Evolutionary conservation across 2,888 invertebrate species (phyloP).

Genomic region (Blera fallax): DNA sequence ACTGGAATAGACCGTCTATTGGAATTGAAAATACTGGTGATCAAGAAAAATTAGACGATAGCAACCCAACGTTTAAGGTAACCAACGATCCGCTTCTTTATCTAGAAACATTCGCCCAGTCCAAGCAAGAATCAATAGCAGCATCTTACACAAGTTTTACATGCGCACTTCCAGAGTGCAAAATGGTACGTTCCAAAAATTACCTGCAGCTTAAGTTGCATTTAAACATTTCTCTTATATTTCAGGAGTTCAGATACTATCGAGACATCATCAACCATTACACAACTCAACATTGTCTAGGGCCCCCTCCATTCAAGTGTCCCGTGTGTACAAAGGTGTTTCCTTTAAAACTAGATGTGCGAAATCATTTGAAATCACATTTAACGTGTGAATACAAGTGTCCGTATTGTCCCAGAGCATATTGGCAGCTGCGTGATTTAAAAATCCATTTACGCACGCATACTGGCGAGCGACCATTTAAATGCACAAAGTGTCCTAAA

Average conservation of each 20-base stretch:
- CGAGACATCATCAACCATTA: neutral
- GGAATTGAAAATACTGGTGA: neutral
- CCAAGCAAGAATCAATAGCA: neutral
- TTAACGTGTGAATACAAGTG: conserved; percentile 17
- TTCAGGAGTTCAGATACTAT: conserved; percentile 5
- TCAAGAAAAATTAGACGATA: neutral
- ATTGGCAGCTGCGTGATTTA: neutral
- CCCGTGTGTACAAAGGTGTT: neutral
- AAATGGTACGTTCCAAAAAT: neutral
- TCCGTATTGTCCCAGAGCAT: neutral
- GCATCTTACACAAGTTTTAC: neutral
- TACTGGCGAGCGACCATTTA: conserved; percentile 33
- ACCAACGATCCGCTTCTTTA: neutral
- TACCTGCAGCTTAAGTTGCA: too few species aligned
- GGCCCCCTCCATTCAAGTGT: neutral
- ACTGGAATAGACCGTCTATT: neutral
- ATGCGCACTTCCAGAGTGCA: neutral
- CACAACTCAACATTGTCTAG: neutral
- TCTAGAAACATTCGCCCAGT: neutral
- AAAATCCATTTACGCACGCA: conserved; percentile 7
- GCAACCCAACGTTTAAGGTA: neutral
- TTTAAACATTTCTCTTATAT: neutral
- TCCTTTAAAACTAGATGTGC: neutral
- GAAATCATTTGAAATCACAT: conserved; percentile 2
- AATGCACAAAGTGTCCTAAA: conserved; percentile 5